Conservation (phyloP, 2,888 invertebrate genomes). For the Timandra comae region DNA sequence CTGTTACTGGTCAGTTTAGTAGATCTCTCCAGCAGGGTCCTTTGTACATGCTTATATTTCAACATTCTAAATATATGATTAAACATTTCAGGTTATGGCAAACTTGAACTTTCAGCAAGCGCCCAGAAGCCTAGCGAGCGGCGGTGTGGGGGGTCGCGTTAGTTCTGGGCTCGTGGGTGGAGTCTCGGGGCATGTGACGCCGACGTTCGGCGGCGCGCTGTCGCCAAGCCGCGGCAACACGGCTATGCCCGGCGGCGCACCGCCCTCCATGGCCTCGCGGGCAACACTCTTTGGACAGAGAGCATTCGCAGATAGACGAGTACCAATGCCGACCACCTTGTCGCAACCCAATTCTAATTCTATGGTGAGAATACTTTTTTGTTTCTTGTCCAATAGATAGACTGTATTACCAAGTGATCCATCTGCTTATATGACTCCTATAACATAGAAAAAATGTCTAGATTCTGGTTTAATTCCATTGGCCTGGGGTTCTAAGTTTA, state of each 20-base stretch:
- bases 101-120: constrained; percentile 94
- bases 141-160: constrained; percentile 70
- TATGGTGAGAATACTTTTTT: constrained; percentile 55
- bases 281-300: constrained; percentile 86
- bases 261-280: constrained; percentile 77
- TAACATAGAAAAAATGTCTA: too few species aligned
- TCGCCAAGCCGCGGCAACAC: constrained; percentile 63
- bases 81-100: constrained; percentile 87
- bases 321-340: constrained; percentile 78
- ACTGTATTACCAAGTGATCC: too few species aligned
- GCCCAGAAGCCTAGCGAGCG: constrained; percentile 91
- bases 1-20: not conserved
- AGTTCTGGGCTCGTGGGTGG: constrained; percentile 86
- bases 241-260: constrained; percentile 67
- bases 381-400: too few species aligned
- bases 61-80: constrained; percentile 4
- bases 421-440: too few species aligned
- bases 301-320: constrained; percentile 86
- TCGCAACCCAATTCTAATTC: constrained; percentile 73
- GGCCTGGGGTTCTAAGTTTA: too few species aligned
- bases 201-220: constrained; percentile 67
- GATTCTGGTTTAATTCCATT: too few species aligned
- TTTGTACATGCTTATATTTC: too few species aligned
- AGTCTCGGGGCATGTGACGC: constrained; percentile 76
- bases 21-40: too few species aligned